Base-by-base conservation (phyloP, 2,797 vertebrate species). In the Enteromius thamalakanensis region DNA sequence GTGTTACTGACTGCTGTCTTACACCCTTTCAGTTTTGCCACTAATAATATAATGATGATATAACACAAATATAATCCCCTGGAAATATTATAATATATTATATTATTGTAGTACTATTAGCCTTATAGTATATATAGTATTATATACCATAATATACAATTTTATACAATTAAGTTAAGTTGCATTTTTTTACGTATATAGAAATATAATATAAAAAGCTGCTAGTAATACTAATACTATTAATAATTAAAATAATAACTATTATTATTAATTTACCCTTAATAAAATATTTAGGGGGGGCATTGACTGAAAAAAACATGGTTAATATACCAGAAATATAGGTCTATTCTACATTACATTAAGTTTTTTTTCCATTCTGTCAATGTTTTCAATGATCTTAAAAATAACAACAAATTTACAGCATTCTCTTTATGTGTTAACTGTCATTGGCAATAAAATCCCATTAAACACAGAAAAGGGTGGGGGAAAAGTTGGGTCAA, bases 11-110 rank as follows among this genome's bases (percentile, higher is more conserved):
- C 23, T 80, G 37, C 23, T 29, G 32, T 69, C 7, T 67, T 45
- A 49, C 70, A 15, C 21, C 10, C 42, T 34, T 45, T 49, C 19
- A 29, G 12, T 74, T 34, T 58, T 60, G 26, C 5, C 9, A 23
- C 7, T 23, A 32, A 74, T 0, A 72, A 72, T 34, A 64, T 62
- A 74, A 26, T 70, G 2, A 45, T 37, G 12, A 26, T 34, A 49
- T 49, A n/a, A n/a, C 37, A 62, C 45, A 82, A 71, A 81, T 23
- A 37, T 53, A 32, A 32, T 80, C 29, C 40, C 21, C 14, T 26
- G n/a, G 7, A 76, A 26, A 58, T 58, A 58, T 58, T 23, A 23
- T 23, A 23, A 58, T 23, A 23, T 4, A 23, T 10, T 11, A 23
- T 60, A 60, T 26, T 60, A 23, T 58, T 58, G 23, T 53, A 53